Evolutionary conservation across 2,888 invertebrate species (phyloP), one percentile per base, ranked within the genome.

Genomic region (Andrena minutula): DNA sequence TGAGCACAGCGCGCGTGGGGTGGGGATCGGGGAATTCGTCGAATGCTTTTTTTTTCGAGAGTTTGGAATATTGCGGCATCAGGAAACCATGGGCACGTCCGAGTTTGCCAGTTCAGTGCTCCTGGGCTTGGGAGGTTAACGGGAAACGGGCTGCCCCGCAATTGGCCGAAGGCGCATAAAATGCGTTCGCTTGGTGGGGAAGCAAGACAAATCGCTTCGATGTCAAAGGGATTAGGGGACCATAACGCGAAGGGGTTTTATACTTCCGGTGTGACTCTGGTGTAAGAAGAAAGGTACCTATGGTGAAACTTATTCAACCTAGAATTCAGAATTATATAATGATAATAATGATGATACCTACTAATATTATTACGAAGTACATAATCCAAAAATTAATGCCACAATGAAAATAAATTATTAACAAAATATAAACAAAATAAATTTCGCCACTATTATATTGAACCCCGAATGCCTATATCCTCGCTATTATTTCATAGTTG

Each of bases 121-220:
- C 69, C 83, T 75, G 79, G 65, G 58, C 32, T 58, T 20, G 16
- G 47, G 35, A 26, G 23, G 41, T 64, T 84, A 79, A 66, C 81
- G 41, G 77, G 76, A 82, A 81, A 60, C 61, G 75, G 58, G 30
- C 76, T 73, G 65, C 51, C 49, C 58, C 83, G 71, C 78, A 79
- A 89, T 90, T 90, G 88, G 91, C 83, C 85, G 83, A 85, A 69
- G 76, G 73, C 75, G 66, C 78, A 89, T 90, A 89, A 91, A 91
- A 86, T 81, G 74, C 82, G 82, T 85, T 86, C 81, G 82, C 71
- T 83, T 75, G 83, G 83, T 82, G 83, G 84, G 75, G 82, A 89
- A 79, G 71, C 71, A 92, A 91, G 91, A 92, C 91, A 91, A 92
- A 92, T 91, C 91, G 90, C 82, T 86, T 82, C 87, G 90, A 88